These are phyloP conservation scores for Pelochelys cantorii DNA, from an alignment of 2,797 vertebrate species.

Conservation along the genomic window DNA sequence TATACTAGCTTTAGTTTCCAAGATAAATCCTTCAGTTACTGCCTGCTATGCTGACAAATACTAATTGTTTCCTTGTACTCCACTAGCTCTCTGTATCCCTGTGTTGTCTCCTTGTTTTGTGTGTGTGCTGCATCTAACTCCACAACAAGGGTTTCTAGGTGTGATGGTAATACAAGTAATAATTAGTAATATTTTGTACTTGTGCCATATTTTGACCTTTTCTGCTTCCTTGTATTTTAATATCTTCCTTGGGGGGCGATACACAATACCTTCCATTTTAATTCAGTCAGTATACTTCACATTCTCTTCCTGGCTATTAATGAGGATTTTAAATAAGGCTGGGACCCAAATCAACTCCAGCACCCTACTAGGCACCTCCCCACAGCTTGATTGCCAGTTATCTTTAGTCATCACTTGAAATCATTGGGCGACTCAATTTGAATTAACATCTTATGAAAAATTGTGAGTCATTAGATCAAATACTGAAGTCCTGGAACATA, in stretches of 20 bases:
- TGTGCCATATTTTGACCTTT: neutral
- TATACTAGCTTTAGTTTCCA: neutral
- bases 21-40: neutral
- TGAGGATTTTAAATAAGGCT: neutral
- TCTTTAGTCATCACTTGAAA: neutral
- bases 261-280: slow-evolving; percentile 3
- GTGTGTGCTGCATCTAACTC: neutral
- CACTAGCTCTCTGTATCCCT: neutral
- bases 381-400: neutral
- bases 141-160: neutral
- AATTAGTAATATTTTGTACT: neutral
- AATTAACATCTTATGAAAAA: neutral
- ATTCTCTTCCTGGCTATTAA: slow-evolving; percentile 25
- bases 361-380: slow-evolving; percentile 23
- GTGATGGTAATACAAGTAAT: neutral
- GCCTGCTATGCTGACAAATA: neutral
- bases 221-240: neutral
- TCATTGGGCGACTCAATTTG: neutral
- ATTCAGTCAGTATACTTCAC: slow-evolving; percentile 16
- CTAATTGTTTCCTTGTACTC: neutral
- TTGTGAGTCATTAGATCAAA: neutral
- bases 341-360: slow-evolving; percentile 1
- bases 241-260: neutral
- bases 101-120: neutral
- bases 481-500: neutral